Conservation (phyloP, 2,888 invertebrate genomes). For the Drosophila meridionalis region DNA sequence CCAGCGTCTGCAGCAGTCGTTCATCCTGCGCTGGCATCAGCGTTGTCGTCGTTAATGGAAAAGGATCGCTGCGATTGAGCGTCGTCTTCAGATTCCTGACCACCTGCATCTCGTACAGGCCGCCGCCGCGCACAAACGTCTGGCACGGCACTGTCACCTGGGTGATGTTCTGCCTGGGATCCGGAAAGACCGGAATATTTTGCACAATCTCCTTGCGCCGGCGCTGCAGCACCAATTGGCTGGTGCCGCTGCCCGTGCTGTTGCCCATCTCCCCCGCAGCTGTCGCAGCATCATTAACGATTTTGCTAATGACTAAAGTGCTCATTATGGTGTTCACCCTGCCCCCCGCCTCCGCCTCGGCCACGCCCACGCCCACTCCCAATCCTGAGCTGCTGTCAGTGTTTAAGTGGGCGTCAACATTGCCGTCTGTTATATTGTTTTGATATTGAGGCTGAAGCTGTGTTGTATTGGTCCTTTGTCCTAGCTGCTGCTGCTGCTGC, state of each 20-base stretch:
- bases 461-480: slow-evolving; percentile 15
- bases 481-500: slow-evolving; percentile 17
- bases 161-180: slow-evolving; percentile 83
- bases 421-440: slow-evolving; percentile 34
- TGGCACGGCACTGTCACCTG: slow-evolving; percentile 83
- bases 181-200: slow-evolving; percentile 83
- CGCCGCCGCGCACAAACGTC: slow-evolving; percentile 82
- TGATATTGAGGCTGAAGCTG: slow-evolving; percentile 38
- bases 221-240: slow-evolving; percentile 64
- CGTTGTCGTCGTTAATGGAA: slow-evolving; percentile 70
- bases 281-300: slow-evolving; percentile 74
- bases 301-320: slow-evolving; percentile 84
- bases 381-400: slow-evolving; percentile 32
- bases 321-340: slow-evolving; percentile 81
- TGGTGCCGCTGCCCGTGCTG: slow-evolving; percentile 19
- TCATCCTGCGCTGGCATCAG: slow-evolving; percentile 81
- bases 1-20: slow-evolving; percentile 86
- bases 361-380: not conserved
- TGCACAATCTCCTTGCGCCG: slow-evolving; percentile 81
- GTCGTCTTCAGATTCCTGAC: slow-evolving; percentile 76
- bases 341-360: slow-evolving; percentile 22
- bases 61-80: slow-evolving; percentile 25
- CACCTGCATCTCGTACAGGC: slow-evolving; percentile 83
- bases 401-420: slow-evolving; percentile 59
- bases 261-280: slow-evolving; percentile 37